Conservation (phyloP, 2,797 vertebrate genomes). For the Ctenopoma kingsleyae region DNA sequence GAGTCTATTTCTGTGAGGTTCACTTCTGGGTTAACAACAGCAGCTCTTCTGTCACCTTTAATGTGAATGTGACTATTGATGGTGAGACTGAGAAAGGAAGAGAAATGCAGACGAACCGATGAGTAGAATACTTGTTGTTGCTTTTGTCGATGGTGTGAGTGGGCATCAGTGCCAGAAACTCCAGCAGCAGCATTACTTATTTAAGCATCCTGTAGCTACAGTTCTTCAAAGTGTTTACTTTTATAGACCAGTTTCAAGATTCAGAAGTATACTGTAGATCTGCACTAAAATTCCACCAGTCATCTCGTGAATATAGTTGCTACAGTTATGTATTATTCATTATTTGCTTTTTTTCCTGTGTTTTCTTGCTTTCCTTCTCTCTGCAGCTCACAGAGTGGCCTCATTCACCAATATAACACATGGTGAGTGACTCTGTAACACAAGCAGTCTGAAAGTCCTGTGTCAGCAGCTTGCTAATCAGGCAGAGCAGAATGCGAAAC, state of each 20-base stretch:
- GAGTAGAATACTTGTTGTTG: slow-evolving; percentile 40
- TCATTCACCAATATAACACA: slow-evolving; percentile 57
- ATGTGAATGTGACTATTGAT: slow-evolving; percentile 65
- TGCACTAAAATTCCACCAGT: slow-evolving; percentile 58
- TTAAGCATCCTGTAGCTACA: slow-evolving; percentile 62
- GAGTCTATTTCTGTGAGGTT: slow-evolving; percentile 76
- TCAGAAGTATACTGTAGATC: slow-evolving; percentile 58
- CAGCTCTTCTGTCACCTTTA: slow-evolving; percentile 48
- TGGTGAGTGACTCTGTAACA: slow-evolving; percentile 80
- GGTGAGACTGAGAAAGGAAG: slow-evolving; percentile 67
- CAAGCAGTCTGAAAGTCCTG: slow-evolving; percentile 59
- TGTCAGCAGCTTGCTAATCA: slow-evolving; percentile 78
- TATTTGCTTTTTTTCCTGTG: slow-evolving; percentile 48
- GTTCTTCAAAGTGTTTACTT: slow-evolving; percentile 72
- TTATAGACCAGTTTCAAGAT: slow-evolving; percentile 56
- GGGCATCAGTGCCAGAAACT: slow-evolving; percentile 54
- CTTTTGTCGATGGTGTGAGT: slow-evolving; percentile 53
- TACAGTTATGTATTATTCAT: slow-evolving; percentile 75
- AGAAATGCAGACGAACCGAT: slow-evolving; percentile 14
- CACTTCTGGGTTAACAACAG: slow-evolving; percentile 43
- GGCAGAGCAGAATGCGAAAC: slow-evolving; percentile 62
- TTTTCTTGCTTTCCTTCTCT: slow-evolving; percentile 44
- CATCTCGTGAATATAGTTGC: slow-evolving; percentile 65
- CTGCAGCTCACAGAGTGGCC: slow-evolving; percentile 65
- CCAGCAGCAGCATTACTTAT: slow-evolving; percentile 70